Evolutionary conservation across 2,888 invertebrate species (phyloP), one percentile per base, ranked within the genome.

Genomic region (Itoplectis maculator): DNA sequence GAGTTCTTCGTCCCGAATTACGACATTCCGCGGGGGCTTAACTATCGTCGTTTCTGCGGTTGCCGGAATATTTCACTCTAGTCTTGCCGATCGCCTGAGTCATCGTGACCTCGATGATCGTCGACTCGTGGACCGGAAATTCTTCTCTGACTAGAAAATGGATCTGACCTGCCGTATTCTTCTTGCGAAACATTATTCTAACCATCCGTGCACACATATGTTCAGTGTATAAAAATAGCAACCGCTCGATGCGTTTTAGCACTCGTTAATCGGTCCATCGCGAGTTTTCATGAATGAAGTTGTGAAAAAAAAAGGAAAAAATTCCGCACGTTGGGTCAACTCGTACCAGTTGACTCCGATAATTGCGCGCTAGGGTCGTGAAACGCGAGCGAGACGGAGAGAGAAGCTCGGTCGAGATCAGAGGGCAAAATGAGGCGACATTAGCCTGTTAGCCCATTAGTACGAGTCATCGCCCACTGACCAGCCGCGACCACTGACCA

Each of bases 341-440:
- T 89, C 86, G 89, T 88, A 88, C 90, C 89, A 90, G 89, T 91
- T 91, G 90, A 91, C 91, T 90, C 87, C 88, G 89, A 89, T 91
- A 91, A 90, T 91, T 89, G 89, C 86, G 87, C 86, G 87, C 85
- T 81, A 76, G 76, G 65, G 45, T 63, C 51, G 37, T 66, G 76
- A 77, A 42, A n/a, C n/a, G n/a, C n/a, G n/a, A n/a, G n/a, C 61
- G 56, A 68, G 47, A 61, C 68, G 76, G 76, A 79, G 76, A 40
- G 68, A 69, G 70, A 45, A 79, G 59, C 81, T 63, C 73, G 68
- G 69, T 74, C 61, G 81, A 77, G 90, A 87, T 89, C 90, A 89
- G 89, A 91, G 90, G 90, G 89, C 90, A 90, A 87, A 91, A 89
- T 88, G 89, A 90, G 89, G 86, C 88, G 88, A 86, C 91, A 90